Percentiles rank a stretch among this genome's conserved stretches.
Evolutionary conservation across 2,888 invertebrate species (phyloP).

Genomic region (Heterodera filipjevi): DNA sequence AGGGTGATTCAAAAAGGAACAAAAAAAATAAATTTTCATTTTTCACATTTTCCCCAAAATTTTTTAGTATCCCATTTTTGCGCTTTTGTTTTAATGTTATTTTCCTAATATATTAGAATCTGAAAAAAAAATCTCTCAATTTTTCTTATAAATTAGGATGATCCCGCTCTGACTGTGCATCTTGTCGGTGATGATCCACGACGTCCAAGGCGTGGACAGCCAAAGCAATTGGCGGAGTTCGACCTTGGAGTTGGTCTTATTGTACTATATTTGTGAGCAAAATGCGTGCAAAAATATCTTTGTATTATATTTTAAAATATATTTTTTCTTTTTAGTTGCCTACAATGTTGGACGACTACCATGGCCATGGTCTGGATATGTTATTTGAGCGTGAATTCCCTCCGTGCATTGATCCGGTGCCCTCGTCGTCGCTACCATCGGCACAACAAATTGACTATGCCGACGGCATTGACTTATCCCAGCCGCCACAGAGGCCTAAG

Average conservation of each 20-base stretch:
- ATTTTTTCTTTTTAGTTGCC: conserved; percentile 12
- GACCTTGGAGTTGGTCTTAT: neutral
- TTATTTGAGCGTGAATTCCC: conserved; percentile 22
- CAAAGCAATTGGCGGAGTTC: conserved; percentile 4
- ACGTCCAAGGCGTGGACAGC: conserved; percentile 9
- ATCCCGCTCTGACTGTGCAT: neutral
- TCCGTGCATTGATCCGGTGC: neutral
- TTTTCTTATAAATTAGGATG: neutral
- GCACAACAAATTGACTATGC: neutral
- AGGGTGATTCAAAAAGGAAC: too few species aligned
- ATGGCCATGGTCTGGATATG: conserved; percentile 5
- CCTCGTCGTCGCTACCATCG: too few species aligned
- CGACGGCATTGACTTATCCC: neutral
- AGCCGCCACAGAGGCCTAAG: neutral
- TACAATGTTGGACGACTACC: neutral
- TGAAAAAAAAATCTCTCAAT: neutral
- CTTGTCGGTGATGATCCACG: neutral
- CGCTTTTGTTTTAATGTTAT: neutral
- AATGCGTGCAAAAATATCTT: neutral
- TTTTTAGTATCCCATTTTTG: too few species aligned
- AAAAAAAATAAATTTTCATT: too few species aligned
- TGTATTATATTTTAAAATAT: neutral
- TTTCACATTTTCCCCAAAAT: too few species aligned
- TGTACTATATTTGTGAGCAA: neutral
- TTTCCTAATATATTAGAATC: neutral